phyloP scores from a whole-genome alignment of 1,140 invertebrate genomes.

The Bombus cullumanus region DNA sequence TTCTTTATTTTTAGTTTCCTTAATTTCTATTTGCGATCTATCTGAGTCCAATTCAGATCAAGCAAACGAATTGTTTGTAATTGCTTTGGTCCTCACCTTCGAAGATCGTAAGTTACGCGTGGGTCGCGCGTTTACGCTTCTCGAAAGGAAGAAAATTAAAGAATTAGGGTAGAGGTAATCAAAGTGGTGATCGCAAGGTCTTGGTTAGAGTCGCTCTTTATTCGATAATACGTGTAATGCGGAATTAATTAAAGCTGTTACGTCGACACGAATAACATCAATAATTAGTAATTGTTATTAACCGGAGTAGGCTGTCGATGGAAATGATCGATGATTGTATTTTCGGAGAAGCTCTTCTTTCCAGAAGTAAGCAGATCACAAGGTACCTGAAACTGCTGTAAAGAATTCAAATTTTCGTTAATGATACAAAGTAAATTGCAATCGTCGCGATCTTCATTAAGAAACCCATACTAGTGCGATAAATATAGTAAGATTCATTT shows the following conservation, averaged over 20 bases:
- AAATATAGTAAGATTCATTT: background rate
- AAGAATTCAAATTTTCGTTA: background rate
- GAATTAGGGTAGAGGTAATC: background rate
- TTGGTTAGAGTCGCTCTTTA: background rate
- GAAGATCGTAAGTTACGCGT: too few species aligned
- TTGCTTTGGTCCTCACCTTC: too few species aligned
- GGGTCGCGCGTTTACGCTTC: too few species aligned
- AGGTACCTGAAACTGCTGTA: conserved; percentile 6
- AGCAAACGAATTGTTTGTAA: too few species aligned
- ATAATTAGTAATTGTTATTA: conserved; percentile 39
- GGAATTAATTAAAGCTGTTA: background rate
- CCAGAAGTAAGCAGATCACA: background rate
- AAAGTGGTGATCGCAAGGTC: background rate
- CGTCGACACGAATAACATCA: too few species aligned
- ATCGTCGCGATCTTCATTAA: background rate
- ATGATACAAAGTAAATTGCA: background rate
- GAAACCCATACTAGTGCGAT: background rate
- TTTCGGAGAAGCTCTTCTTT: background rate
- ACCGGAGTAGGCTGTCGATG: background rate
- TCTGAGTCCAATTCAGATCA: too few species aligned
- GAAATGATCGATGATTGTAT: background rate
- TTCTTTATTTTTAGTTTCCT: too few species aligned
- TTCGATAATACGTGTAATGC: background rate
- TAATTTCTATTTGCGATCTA: too few species aligned
- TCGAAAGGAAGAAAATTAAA: background rate